Evolutionary conservation across 2,797 vertebrate genomes (phyloP), one percentile per base, ranked within the genome.

Genomic region (Dendrocincla fuliginosa): DNA sequence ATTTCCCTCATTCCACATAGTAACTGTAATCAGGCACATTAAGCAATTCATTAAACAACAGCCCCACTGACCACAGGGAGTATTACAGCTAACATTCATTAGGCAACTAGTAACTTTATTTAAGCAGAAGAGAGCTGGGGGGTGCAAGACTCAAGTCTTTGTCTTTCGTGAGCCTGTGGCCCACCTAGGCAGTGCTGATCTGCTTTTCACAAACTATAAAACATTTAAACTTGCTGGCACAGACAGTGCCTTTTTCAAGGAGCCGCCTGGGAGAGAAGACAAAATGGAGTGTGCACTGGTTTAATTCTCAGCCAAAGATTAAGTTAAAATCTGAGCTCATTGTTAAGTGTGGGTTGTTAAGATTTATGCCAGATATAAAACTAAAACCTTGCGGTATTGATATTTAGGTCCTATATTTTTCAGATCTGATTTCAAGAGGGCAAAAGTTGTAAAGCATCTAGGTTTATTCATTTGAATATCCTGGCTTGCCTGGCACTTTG

Each of bases 21-120:
- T 98, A 98, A 97, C 98, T 98, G 98, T 98, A 98, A 98, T 98
- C 98, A 98, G 98, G 97, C 98, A 98, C 98, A 98, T 98, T 98
- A 98, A 98, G 98, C 98, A 98, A 98, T 98, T 98, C 98, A 98
- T 98, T 98, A 98, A 98, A 98, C 98, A 98, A 98, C 98, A 98
- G 98, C 95, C 97, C 97, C 95, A 93, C 97, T 98, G 98, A 98
- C 98, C 98, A 97, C 97, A 98, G 98, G 98, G 98, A 98, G 97
- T 97, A 97, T 92, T 97, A 97, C 96, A 97, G 98, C 97, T 97
- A 96, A 97, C 98, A 97, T 98, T 98, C 98, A 98, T 98, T 98
- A 98, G 96, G 96, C 97, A 98, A 96, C 97, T 80, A 97, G 97
- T 97, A 98, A 98, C 97, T 98, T 98, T 98, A 98, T 98, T 98